Evolutionary conservation across 2,888 invertebrate species (phyloP).

Genomic region (Caenorhabditis zanzibari): DNA sequence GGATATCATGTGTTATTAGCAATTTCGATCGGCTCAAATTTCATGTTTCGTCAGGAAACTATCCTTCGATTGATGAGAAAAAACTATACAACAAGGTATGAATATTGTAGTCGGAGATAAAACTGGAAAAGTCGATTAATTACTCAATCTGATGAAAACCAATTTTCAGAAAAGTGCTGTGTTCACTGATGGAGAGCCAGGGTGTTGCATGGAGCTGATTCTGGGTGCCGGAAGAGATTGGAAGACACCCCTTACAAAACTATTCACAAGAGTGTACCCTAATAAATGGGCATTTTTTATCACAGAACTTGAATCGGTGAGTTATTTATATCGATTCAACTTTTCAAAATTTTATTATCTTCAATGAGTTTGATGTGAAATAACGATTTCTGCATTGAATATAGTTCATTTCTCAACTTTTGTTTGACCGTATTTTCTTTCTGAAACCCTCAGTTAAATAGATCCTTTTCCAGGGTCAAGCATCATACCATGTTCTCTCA

Average conservation of each 20-base stretch:
- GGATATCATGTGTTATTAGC: slow-evolving; percentile 27
- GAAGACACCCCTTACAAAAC: slow-evolving; percentile 69
- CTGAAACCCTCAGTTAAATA: too few relatives aligned
- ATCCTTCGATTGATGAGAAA: background rate
- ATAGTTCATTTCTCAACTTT: too few relatives aligned
- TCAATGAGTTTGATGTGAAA: background rate
- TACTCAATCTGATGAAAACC: too few relatives aligned
- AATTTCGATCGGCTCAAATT: slow-evolving; percentile 17
- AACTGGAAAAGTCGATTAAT: background rate
- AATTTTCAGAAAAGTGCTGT: slow-evolving; percentile 72
- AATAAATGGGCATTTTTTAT: slow-evolving; percentile 76
- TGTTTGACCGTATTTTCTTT: too few relatives aligned
- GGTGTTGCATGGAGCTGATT: slow-evolving; percentile 72
- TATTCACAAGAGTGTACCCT: slow-evolving; percentile 73
- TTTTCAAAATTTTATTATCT: background rate
- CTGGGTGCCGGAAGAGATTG: slow-evolving; percentile 74
- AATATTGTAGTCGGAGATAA: background rate
- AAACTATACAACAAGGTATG: slow-evolving; percentile 4
- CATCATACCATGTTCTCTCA: slow-evolving; percentile 69
- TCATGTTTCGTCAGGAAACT: slow-evolving; percentile 14
- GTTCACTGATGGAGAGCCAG: slow-evolving; percentile 72
- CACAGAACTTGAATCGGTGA: slow-evolving; percentile 71
- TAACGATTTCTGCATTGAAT: too few relatives aligned
- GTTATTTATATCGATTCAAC: background rate
- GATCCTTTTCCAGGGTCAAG: slow-evolving; percentile 64